These are phyloP conservation scores for Clarias batrachus DNA, from an alignment of 2,113 vertebrate species.

Conservation along the genomic window DNA sequence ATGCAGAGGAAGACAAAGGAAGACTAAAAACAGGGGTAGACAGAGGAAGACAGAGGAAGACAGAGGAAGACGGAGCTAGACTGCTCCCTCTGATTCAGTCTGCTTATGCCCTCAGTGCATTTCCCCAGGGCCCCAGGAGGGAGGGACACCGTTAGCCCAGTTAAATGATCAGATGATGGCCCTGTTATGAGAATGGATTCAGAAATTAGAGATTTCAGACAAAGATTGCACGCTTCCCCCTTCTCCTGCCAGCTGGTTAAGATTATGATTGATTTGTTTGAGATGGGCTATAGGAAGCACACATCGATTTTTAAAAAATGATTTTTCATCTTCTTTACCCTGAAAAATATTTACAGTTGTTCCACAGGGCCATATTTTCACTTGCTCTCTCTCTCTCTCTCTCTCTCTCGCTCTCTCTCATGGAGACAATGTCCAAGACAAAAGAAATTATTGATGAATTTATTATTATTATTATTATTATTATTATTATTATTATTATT, in stretches of 20 bases:
- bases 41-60: not conserved
- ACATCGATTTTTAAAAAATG: conserved; percentile 98
- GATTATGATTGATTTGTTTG: conserved; percentile 97
- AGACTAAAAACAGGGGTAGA: not conserved
- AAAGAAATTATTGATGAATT: conserved; percentile 97
- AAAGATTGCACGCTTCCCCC: conserved; percentile 83
- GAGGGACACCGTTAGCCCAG: conserved; percentile 44
- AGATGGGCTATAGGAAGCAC: conserved; percentile 97
- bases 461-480: conserved; percentile 74
- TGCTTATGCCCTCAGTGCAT: conserved; percentile 28
- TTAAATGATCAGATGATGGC: conserved; percentile 90
- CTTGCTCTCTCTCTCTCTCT: conserved; percentile 20
- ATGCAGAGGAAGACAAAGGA: not conserved
- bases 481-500: conserved; percentile 77
- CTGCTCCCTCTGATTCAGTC: conserved; percentile 29
- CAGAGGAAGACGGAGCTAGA: not conserved
- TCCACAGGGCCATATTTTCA: conserved; percentile 84
- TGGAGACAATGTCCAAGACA: conserved; percentile 74
- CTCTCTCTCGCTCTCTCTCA: conserved; percentile 8
- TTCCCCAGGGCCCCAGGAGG: conserved; percentile 39
- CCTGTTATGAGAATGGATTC: conserved; percentile 95
- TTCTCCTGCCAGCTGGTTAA: conserved; percentile 77
- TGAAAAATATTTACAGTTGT: conserved; percentile 98
- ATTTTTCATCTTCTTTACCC: conserved; percentile 80
- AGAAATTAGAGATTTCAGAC: conserved; percentile 91